Conservation (phyloP, 2,888 invertebrate species). For the Seira ritae region DNA sequence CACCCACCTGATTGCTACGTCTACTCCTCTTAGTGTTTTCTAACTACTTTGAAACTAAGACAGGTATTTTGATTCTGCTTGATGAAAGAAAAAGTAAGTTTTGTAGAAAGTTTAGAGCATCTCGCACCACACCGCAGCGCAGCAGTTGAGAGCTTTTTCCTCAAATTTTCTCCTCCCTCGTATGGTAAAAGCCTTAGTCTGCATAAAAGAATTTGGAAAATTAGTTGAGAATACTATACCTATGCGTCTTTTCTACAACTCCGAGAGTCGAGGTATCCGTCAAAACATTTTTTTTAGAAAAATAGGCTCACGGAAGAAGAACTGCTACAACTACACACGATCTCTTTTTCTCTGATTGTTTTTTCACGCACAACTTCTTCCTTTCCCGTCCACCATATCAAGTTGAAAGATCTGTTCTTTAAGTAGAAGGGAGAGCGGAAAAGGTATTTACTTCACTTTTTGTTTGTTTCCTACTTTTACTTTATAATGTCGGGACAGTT, state of each 20-base stretch:
- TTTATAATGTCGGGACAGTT: constrained; percentile 47
- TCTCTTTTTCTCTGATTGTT: constrained; percentile 48
- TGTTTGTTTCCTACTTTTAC: constrained; percentile 42
- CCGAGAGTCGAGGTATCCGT: background rate
- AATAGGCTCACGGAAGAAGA: background rate
- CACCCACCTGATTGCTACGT: constrained; percentile 11
- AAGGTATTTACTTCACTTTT: constrained; percentile 38
- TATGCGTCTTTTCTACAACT: background rate
- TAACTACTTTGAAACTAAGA: background rate
- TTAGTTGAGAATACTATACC: background rate
- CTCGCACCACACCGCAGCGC: background rate
- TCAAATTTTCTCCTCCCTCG: background rate
- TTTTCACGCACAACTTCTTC: constrained; percentile 57
- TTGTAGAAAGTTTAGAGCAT: background rate
- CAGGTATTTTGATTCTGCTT: constrained; percentile 3
- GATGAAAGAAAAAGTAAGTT: constrained; percentile 7
- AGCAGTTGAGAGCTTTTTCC: background rate
- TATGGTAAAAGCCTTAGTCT: background rate
- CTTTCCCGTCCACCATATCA: constrained; percentile 20
- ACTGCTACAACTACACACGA: background rate
- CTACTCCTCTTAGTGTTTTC: background rate
- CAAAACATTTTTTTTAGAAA: background rate
- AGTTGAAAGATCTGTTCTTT: constrained; percentile 33
- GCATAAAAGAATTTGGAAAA: constrained; percentile 2
- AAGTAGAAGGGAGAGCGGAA: constrained; percentile 12